Percentiles rank a stretch among this genome's conserved stretches.
Evolutionary conservation across 2,888 invertebrate species (phyloP).

Genomic region (Drosophila monieri): DNA sequence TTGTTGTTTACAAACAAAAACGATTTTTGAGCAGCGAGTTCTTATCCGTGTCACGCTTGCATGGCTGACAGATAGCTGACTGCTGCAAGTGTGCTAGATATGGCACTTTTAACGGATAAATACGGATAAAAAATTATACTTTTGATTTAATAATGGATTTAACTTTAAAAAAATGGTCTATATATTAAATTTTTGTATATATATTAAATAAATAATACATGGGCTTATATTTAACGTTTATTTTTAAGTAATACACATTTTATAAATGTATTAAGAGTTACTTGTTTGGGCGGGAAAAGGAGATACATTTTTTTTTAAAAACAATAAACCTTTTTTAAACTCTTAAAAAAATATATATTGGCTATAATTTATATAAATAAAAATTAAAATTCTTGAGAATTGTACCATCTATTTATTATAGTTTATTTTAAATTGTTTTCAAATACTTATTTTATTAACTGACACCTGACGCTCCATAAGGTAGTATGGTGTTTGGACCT

Average conservation of each 20-base stretch:
- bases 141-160: background rate
- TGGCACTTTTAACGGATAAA: background rate
- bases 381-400: no score
- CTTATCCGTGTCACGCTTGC: background rate
- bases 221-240: no score
- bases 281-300: no score
- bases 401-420: no score
- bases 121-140: background rate
- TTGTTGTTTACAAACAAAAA: conserved; percentile 2
- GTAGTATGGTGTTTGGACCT: background rate
- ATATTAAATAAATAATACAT: background rate
- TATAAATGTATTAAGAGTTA: no score
- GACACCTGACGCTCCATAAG: background rate
- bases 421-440: background rate
- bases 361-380: no score
- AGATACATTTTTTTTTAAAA: no score
- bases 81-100: background rate
- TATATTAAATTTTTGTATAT: background rate
- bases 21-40: background rate
- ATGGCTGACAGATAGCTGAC: background rate
- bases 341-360: no score
- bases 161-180: background rate
- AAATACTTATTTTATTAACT: no score
- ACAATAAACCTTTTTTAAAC: no score
- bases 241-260: no score